Base-by-base conservation (phyloP, 2,797 vertebrate species). In the Nannoperca australis region DNA sequence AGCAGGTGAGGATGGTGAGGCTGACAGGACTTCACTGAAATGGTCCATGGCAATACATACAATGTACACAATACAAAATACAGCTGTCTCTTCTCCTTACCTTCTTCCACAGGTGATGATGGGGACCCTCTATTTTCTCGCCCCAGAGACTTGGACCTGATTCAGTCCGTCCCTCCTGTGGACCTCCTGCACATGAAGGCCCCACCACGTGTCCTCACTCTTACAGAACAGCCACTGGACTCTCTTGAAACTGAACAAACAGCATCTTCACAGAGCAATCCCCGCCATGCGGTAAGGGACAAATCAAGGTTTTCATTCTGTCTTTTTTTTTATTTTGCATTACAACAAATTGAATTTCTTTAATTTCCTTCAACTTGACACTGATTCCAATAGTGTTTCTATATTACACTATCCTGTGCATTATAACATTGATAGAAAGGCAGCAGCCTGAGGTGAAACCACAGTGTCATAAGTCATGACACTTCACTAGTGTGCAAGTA, bases 101-200 rank as follows among this genome's bases (percentile, higher is more conserved):
- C 34, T 45, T 73, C 42, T 50, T 62, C 70, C 38, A 49, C 85
- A 98, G 97, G 96, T 84, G 96, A 97, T 64, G 94, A 93, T 62
- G 96, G 89, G 70, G 96, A 97, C 70, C 55, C 94, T 84, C 90
- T 88, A 66, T 96, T 97, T 91, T 94, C 96, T 88, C 96, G 95
- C 86, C 97, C 97, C 36, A 93, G 96, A 92, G 97, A 99, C 89
- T 94, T 99, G 85, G 98, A 98, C 91, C 93, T 99, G 77, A 97
- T 99, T 82, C 97, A 98, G 86, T 96, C 97, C 20, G 93, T 97
- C 73, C 93, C 97, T 62, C 89, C 96, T 10, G 89, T 96, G 88
- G 97, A 98, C 85, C 95, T 96, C 40, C 93, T 99, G 87, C 96
- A 93, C 84, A 93, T 99, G 91, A 99, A 98, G 95, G 97, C 97